These are phyloP conservation scores for Holothuria leucospilota DNA, from an alignment of 53 echinoderm and acorn worm species.

Conservation along the genomic window DNA sequence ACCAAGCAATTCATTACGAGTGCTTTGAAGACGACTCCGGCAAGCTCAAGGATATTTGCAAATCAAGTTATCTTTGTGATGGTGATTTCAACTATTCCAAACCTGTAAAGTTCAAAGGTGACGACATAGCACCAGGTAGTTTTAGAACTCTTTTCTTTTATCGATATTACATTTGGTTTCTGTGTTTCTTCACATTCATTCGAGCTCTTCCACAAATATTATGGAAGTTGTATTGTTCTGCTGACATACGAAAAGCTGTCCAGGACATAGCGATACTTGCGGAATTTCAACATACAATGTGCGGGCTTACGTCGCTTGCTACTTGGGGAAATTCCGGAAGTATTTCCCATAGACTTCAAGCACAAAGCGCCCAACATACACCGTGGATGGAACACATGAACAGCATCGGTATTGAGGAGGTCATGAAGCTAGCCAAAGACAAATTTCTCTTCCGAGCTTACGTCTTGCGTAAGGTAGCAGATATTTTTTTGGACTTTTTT, in stretches of 20 bases:
- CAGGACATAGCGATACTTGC: slow-evolving; percentile 13
- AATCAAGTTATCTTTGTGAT: too few relatives aligned
- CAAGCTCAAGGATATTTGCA: not conserved
- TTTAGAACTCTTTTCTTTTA: slow-evolving; percentile 27
- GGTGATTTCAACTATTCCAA: too few relatives aligned
- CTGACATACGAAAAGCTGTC: not conserved
- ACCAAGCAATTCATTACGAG: slow-evolving; percentile 20
- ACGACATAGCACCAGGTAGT: too few relatives aligned
- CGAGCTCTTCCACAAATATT: slow-evolving; percentile 14
- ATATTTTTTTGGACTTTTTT: not conserved
- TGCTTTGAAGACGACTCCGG: not conserved
- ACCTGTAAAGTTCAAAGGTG: too few relatives aligned
- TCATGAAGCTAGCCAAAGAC: not conserved
- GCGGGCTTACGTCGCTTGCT: not conserved
- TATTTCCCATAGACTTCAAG: too few relatives aligned
- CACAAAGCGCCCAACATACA: too few relatives aligned
- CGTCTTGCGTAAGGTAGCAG: not conserved
- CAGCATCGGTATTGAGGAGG: not conserved
- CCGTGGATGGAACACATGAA: slow-evolving; percentile 1
- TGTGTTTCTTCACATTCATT: not conserved
- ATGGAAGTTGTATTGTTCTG: not conserved
- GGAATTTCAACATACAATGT: slow-evolving; percentile 26
- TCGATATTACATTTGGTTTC: slow-evolving; percentile 27
- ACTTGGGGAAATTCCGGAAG: too few relatives aligned
- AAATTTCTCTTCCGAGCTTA: not conserved